Base-by-base conservation (phyloP, 2,797 vertebrate species). In the Thunnus albacares region DNA sequence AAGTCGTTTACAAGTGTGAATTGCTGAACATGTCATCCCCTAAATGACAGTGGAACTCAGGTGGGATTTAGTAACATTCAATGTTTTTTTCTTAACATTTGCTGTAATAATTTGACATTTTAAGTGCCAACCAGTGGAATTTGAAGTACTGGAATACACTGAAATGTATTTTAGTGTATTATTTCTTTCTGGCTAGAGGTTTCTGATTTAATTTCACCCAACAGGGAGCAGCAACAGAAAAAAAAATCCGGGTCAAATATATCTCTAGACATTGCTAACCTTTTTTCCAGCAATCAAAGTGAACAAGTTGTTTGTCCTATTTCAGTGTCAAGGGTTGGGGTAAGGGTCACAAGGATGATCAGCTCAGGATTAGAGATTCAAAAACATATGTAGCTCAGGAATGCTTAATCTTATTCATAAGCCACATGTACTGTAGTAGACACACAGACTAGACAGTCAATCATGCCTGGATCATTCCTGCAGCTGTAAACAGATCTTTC, bases 401-500 rank as follows among this genome's bases (percentile, higher is more conserved):
- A 63, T 20, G 67, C 59, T 73, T 82, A 59, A 84, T 77, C 66
- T 61, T 67, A 59, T 68, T 65, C 43, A 58, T 57, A 35, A 47
- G 41, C 24, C 43, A n/a, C 56, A 43, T 52, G 70, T 11, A 38
- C 2, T 3, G 38, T 38, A 38, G 9, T 38, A 51, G 60, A 71
- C 22, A 20, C 41, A 67, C 49, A 56, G 57, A 20, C 51, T 13
- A 58, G 49, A 69, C 55, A 20, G n/a, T 55, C 43, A 5, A 13
- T 45, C 43, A 51, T 51, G 20, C 18, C 45, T 18, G 78, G 77
- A 71, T 70, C 63, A 67, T 24, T 75, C 49, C 68, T 43, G 59
- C 55, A 55, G 62, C 12, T 74, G 70, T 70, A 79, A 76, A 84
- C 70, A 62, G 28, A 72, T 76, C 60, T 60, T 49, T 71, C 74